Base-by-base conservation (phyloP, 2,888 invertebrate genomes). In the Yponomeuta sedellus region DNA sequence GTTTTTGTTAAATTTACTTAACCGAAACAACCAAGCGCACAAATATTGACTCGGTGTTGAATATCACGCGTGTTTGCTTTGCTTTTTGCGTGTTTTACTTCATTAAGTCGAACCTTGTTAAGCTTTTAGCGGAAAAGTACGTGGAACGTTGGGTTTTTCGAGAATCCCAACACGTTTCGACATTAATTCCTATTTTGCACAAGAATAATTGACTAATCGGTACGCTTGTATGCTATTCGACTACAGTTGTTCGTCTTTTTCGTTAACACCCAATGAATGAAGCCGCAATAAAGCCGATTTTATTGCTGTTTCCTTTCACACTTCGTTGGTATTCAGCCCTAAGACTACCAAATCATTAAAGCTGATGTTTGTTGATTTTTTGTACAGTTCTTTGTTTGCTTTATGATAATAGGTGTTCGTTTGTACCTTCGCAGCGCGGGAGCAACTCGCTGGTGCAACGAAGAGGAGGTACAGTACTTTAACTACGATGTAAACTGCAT, bases 401-500 rank as follows among this genome's bases (percentile, higher is more conserved):
- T 88, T 91, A 88, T 90, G 91, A 90, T 90, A 90, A 89, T 88
- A 85, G 87, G 88, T 85, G 86, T 89, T 86, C 81, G 86, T 85
- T 85, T 87, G 82, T 63, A 66, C 66, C 66, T 66, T 56, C 40
- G 66, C 67, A n/a, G 52, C 34, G 63, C 63, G 22, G 63, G 63
- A 58, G 63, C 63, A 63, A 44, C 19, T 63, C 22, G 52, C 12
- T 28, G 22, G 25, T 59, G 59, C 20, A n/a, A n/a, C 25, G 61
- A 28, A 61, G 61, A 28, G 61, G n/a, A 61, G 61, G 12, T 61
- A 16, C 25, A 61, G 61, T 61, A 11, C 10, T 19, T 19, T 52
- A 16, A 52, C 44, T 52, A 52, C 44, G 16, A 16, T 16, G 5
- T 2, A 52, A 16, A 52, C 44, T 5, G 0, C 5, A 8, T 4